Base-by-base conservation (phyloP, 2,888 invertebrate species). In the Lamellibrachia satsuma region DNA sequence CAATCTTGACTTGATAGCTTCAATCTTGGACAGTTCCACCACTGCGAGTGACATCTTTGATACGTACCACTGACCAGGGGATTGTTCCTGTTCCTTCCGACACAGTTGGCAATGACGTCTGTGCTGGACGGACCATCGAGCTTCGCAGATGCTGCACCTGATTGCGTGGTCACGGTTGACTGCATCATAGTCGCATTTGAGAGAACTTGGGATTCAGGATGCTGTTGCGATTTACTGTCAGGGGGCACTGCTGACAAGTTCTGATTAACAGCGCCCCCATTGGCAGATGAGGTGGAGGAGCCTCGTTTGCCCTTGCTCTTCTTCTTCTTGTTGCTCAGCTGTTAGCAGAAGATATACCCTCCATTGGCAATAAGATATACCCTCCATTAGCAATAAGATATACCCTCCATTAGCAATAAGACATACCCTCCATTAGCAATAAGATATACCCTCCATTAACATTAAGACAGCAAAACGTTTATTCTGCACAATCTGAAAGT, bases 281-380 rank as follows among this genome's bases (percentile, higher is more conserved):
- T 75, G 4, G 75, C 15, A 75, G 75, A 75, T 4, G 75, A 75
- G 3, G 75, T 6, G 22, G 75, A 75, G 22, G 75, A 75, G 22
- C 75, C 75, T 75, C 1, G n/a, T 75, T 75, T 75, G 22, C 75
- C n/a, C 75, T 75, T 75, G 75, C 75, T 75, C 75, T 75, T 75
- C 75, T 75, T 75, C 75, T 75, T 75, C 22, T 75, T 75, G 75
- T 75, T 75, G 75, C n/a, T 75, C 22, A n/a, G 75, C 75, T 75
- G 75, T 22, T 39, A 39, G 39, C 39, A 39, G 75, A 75, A 39
- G 39, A 39, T 39, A 39, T 39, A 39, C 39, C 39, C 39, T 39
- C 39, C 39, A 39, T 39, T 39, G 39, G 39, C 39, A 39, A 39
- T 39, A 39, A 39, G 39, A 39, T 39, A 39, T 39, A 39, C 39